Base-by-base conservation (phyloP, 2,113 vertebrate species). In the Lanius ludovicianus region DNA sequence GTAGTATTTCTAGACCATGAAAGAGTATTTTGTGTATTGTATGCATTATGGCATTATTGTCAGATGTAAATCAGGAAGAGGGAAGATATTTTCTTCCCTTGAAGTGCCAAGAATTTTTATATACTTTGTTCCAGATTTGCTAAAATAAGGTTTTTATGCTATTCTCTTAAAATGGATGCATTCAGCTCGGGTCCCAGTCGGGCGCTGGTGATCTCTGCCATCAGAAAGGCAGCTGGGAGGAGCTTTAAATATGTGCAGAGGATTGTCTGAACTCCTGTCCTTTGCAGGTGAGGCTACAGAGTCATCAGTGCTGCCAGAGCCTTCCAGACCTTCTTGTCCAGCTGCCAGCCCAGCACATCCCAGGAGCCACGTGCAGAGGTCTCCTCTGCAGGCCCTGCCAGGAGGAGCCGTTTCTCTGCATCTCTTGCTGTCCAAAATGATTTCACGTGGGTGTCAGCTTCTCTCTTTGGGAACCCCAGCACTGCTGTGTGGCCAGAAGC, bases 181-280 rank as follows among this genome's bases (percentile, higher is more conserved):
- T 41, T 52, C 55, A 31, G 6, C 7, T 2, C 25, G 17, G 65
- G 30, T 53, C 37, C 50, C 50, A 18, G 37, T 1, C 4, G n/a
- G 53, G 13, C 41, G 41, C 4, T 49, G 13, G 7, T 78, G 67
- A 15, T 41, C 46, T 65, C 37, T 57, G 47, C 35, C 17, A 13
- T 11, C 37, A 53, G 67, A 67, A 75, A 63, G 46, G 41, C 41
- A 69, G n/a, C 23, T 16, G 17, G 30, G 60, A 39, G 47, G 11
- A 49, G 27, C 10, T 39, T 35, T 15, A 24, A 49, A 39, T 24
- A 14, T 2, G 5, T 37, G 39, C 39, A 84, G 62, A 39, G 22
- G 24, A 19, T 4, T 50, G 10, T 55, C 23, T 50, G n/a, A 47
- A n/a, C 24, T n/a, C 0, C 0, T 14, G 15, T 46, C 15, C 20